phyloP scores from a whole-genome alignment of 2,113 vertebrate species.

The Oncorhynchus kisutch region DNA sequence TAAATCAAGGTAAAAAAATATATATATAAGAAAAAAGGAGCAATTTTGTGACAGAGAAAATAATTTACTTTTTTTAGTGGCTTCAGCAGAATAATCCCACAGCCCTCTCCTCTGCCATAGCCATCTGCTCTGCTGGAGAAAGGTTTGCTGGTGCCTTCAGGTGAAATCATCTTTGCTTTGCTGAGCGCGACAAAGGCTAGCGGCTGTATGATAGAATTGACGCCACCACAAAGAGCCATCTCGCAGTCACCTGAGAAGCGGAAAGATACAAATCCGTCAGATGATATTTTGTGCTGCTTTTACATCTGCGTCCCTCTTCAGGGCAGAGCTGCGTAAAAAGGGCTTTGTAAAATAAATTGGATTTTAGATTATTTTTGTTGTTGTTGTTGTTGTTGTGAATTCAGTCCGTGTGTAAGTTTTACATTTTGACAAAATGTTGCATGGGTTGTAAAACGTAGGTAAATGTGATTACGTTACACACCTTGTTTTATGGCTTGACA shows the following conservation, averaged over 20 bases:
- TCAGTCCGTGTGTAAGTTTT: too few relatives aligned
- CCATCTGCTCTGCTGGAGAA: constrained; percentile 81
- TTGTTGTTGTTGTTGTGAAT: neutral
- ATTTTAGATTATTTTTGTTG: too few relatives aligned
- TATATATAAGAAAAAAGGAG: neutral
- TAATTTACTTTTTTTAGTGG: constrained; percentile 75
- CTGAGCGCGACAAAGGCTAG: constrained; percentile 78
- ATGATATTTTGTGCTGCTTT: too few relatives aligned
- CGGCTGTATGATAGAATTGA: constrained; percentile 81
- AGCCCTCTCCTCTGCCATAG: constrained; percentile 89
- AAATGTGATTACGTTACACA: constrained; percentile 38
- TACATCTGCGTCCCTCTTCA: neutral
- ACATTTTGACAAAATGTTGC: too few relatives aligned
- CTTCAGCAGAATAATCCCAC: constrained; percentile 81
- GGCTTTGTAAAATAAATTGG: too few relatives aligned
- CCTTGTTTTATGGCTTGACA: constrained; percentile 82
- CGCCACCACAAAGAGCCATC: constrained; percentile 84
- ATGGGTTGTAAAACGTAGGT: neutral
- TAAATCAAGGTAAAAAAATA: neutral
- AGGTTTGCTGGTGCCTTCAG: constrained; percentile 82
- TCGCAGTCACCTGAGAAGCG: constrained; percentile 80
- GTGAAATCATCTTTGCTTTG: constrained; percentile 86
- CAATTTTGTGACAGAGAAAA: neutral
- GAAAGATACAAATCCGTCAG: neutral
- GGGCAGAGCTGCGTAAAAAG: too few relatives aligned